Base-by-base conservation (phyloP, 2,888 invertebrate genomes). In the Dendrolimus pini region DNA sequence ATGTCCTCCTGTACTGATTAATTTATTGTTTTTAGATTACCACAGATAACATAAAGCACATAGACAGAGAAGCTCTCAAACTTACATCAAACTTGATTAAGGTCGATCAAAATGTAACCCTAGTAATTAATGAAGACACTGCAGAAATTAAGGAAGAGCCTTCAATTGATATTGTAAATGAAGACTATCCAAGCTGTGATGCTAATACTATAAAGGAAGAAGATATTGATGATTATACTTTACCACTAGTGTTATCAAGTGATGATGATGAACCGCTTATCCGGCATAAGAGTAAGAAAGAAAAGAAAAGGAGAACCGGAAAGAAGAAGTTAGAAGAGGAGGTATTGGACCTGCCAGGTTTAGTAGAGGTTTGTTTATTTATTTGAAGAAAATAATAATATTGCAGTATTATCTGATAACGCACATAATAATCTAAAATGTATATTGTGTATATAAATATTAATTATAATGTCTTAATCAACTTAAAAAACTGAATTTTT, bases 181-280 rank as follows among this genome's bases (percentile, higher is more conserved):
- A 30, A 30, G 30, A 42, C 54, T 62, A 30, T 30, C 6, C 54
- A 58, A 59, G 58, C 53, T 60, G 68, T 52, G 71, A 75, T 52
- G 56, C 69, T 0, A 66, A 67, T 6, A 54, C 55, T 58, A 68
- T 0, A 84, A 87, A 58, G 70, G 77, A 52, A 30, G 30, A 30
- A 30, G 74, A 65, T n/a, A 61, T 59, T 54, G 67, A 70, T 59
- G 78, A 77, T 10, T 55, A 65, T 30, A 3, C 30, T 1, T 61
- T 61, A 41, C 59, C 61, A 7, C 60, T 59, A 2, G 52, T 30
- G 30, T 30, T 30, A 30, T 30, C 76, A 1, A 82, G 79, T 67
- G 82, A 80, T 65, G 84, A 82, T 62, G 80, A 88, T 65, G 83
- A 85, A 59, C 86, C 86, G 0, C 61, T 87, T 1, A 80, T 83